Evolutionary conservation across 2,888 invertebrate species (phyloP).

Genomic region (Agriopis leucophaearia): DNA sequence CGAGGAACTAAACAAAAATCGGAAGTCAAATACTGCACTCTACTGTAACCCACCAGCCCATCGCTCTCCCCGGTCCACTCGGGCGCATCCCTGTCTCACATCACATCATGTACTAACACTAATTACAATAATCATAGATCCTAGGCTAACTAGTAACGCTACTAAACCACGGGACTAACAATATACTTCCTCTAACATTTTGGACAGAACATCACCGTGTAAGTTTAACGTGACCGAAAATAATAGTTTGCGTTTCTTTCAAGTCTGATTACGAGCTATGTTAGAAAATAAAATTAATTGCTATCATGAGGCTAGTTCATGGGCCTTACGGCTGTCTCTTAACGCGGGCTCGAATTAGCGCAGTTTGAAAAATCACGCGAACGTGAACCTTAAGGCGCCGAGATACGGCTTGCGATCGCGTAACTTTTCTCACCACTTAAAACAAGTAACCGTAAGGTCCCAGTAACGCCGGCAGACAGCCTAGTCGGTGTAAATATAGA

Average conservation of each 20-base stretch:
- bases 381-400: too few species aligned
- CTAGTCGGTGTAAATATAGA: slow-evolving; percentile 4
- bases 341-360: too few species aligned
- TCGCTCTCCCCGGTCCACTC: slow-evolving; percentile 9
- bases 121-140: slow-evolving; percentile 56
- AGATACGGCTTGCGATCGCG: too few species aligned
- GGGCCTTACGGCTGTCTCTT: too few species aligned
- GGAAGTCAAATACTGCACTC: slow-evolving; percentile 73
- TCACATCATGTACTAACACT: slow-evolving; percentile 53
- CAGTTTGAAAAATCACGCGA: too few species aligned
- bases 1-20: slow-evolving; percentile 71
- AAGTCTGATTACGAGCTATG: slow-evolving; percentile 42
- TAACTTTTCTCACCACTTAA: too few species aligned
- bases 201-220: slow-evolving; percentile 79
- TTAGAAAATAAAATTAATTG: slow-evolving; percentile 14
- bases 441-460: too few species aligned
- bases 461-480: neutral
- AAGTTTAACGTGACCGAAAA: slow-evolving; percentile 62
- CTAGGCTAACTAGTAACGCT: slow-evolving; percentile 57
- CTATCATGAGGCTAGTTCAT: slow-evolving; percentile 10
- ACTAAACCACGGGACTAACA: slow-evolving; percentile 55
- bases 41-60: slow-evolving; percentile 22
- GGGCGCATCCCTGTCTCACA: slow-evolving; percentile 42
- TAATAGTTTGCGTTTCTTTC: slow-evolving; percentile 49
- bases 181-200: slow-evolving; percentile 57